These are phyloP conservation scores for Diaperis boleti DNA, from an alignment of 2,888 invertebrate species.

Conservation along the genomic window DNA sequence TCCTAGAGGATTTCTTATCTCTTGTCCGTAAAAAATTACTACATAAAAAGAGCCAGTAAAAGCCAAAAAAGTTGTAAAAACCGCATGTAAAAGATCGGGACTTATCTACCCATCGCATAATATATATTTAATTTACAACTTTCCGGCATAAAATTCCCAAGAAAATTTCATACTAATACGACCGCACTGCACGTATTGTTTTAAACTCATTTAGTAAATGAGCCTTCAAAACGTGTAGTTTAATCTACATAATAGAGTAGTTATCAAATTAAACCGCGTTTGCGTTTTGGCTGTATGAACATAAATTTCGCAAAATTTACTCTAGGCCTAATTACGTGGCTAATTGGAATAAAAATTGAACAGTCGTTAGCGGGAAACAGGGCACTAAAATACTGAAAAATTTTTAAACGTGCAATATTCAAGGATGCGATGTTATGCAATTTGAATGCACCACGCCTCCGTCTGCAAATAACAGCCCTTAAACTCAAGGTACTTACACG, in stretches of 20 bases:
- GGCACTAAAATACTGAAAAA: neutral
- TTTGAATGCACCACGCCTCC: slow-evolving; percentile 34
- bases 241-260: slow-evolving; percentile 46
- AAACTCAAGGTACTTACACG: slow-evolving; percentile 13
- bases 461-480: slow-evolving; percentile 24
- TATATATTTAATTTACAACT: slow-evolving; percentile 32
- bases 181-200: slow-evolving; percentile 29
- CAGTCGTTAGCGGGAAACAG: slow-evolving; percentile 4
- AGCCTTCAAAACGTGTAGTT: slow-evolving; percentile 40
- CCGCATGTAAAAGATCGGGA: slow-evolving; percentile 25
- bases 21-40: slow-evolving; percentile 29
- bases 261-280: slow-evolving; percentile 42
- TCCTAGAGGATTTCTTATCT: slow-evolving; percentile 30
- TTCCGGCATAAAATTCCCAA: slow-evolving; percentile 11
- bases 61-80: slow-evolving; percentile 35
- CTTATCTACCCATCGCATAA: slow-evolving; percentile 28
- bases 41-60: slow-evolving; percentile 31
- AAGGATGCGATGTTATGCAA: slow-evolving; percentile 18
- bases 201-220: slow-evolving; percentile 34
- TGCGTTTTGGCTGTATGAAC: slow-evolving; percentile 28
- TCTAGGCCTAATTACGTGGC: slow-evolving; percentile 30
- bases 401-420: slow-evolving; percentile 8
- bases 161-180: neutral
- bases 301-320: slow-evolving; percentile 37
- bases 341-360: slow-evolving; percentile 28